phyloP scores from a whole-genome alignment of 1,140 invertebrate genomes.

The Apis dorsata region DNA sequence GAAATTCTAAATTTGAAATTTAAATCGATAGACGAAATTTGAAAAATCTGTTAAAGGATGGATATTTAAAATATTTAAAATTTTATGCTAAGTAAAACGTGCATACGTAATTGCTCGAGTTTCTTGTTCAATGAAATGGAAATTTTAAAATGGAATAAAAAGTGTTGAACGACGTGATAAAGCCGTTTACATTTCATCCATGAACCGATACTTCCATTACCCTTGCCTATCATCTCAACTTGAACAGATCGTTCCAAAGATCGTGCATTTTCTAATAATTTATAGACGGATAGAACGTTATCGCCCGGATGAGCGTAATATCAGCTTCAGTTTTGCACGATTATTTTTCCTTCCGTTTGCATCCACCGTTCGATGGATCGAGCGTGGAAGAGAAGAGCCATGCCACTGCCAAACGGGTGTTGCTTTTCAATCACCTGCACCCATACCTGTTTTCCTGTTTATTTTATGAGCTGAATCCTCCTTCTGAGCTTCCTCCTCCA shows the following conservation, averaged over 20 bases:
- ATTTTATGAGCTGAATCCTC: not conserved
- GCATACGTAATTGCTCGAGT: no score
- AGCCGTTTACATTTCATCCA: not conserved
- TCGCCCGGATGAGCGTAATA: not conserved
- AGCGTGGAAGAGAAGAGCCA: not conserved
- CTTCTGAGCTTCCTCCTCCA: not conserved
- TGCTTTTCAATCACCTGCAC: constrained; percentile 56
- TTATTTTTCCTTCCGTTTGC: not conserved
- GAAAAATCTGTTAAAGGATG: no score
- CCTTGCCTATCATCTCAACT: not conserved
- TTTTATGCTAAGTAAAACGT: no score
- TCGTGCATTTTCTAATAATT: not conserved
- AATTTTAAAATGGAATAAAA: not conserved
- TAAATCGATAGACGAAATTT: no score
- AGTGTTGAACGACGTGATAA: not conserved
- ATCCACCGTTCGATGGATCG: no score
- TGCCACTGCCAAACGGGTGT: constrained; percentile 7
- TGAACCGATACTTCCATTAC: not conserved
- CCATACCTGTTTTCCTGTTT: constrained; percentile 28
- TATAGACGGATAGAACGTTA: not conserved
- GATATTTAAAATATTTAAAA: no score
- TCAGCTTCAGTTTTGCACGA: not conserved
- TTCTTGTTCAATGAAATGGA: no score
- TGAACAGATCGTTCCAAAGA: not conserved
- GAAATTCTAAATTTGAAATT: no score